Percentiles rank a stretch among this genome's conserved stretches.
Evolutionary conservation across 1,140 invertebrate species (phyloP).

Genomic region (Geopemphigus sp.): DNA sequence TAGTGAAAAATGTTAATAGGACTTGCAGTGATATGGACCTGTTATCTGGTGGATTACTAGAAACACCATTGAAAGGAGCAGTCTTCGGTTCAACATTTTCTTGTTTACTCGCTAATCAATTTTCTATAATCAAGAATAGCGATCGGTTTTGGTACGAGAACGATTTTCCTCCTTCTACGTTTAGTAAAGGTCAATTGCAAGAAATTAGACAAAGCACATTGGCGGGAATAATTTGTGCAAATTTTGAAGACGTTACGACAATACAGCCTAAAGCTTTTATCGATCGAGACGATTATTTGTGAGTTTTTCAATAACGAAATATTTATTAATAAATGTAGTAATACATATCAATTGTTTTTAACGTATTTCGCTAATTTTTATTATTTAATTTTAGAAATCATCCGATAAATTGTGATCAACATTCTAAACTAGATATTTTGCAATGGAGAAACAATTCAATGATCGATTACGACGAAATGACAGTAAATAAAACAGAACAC

Average conservation of each 20-base stretch:
- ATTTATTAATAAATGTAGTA: neutral
- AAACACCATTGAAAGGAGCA: constrained; percentile 74
- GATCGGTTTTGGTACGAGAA: constrained; percentile 97
- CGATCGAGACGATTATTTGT: constrained; percentile 81
- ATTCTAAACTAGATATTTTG: constrained; percentile 63
- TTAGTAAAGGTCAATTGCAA: constrained; percentile 74
- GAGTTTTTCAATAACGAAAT: constrained; percentile 56
- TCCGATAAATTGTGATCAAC: constrained; percentile 72
- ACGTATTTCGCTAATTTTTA: neutral
- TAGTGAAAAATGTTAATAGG: constrained; percentile 55
- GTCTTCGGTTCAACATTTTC: constrained; percentile 82
- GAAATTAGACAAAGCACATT: constrained; percentile 82
- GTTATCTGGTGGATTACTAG: constrained; percentile 78
- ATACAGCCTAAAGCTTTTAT: constrained; percentile 84
- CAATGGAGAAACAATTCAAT: constrained; percentile 62
- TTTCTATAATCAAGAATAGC: constrained; percentile 72
- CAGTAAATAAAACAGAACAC: constrained; percentile 54
- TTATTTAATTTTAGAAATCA: constrained; percentile 65
- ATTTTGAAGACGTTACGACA: constrained; percentile 66
- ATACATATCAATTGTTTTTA: too few species aligned
- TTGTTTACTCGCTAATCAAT: constrained; percentile 80
- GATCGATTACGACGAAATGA: constrained; percentile 56
- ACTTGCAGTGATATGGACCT: constrained; percentile 81
- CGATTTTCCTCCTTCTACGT: constrained; percentile 84
- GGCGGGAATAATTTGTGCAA: constrained; percentile 80